Conservation (phyloP, 2,888 invertebrate species). For the Zhengitettix transpicula region DNA sequence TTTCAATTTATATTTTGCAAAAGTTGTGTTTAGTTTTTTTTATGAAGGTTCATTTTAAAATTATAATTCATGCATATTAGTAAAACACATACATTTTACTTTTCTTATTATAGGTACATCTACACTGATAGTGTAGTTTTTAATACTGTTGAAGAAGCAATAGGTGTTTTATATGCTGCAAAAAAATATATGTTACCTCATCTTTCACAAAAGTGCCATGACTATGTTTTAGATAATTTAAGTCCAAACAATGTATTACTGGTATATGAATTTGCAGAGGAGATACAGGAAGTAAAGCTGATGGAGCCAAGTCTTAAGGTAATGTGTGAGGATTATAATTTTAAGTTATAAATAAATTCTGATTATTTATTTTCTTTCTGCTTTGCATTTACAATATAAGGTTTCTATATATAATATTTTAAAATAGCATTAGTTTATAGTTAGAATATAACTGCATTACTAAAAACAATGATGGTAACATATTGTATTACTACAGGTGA, state of each 20-base stretch:
- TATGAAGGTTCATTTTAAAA: not conserved
- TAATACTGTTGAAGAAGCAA: slow-evolving; percentile 37
- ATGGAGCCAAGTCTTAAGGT: slow-evolving; percentile 31
- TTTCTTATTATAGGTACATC: slow-evolving; percentile 26
- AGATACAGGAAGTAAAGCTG: slow-evolving; percentile 36
- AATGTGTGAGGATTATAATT: no score
- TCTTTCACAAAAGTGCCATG: slow-evolving; percentile 28
- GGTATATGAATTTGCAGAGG: slow-evolving; percentile 41
- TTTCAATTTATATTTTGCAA: no score
- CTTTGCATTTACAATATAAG: no score
- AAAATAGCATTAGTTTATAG: no score
- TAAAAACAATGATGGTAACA: no score
- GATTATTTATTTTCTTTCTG: no score
- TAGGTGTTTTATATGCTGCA: slow-evolving; percentile 43
- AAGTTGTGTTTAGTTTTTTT: not conserved
- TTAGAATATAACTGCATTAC: no score
- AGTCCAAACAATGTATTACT: slow-evolving; percentile 39
- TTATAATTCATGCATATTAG: not conserved
- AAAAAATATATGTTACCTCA: slow-evolving; percentile 41
- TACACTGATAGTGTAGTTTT: slow-evolving; percentile 42
- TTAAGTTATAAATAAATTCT: no score
- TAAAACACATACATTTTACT: not conserved
- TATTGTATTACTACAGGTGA: slow-evolving; percentile 20
- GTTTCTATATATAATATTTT: no score
- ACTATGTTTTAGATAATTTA: slow-evolving; percentile 35